Conservation (phyloP, 2,797 vertebrate species). For the Acanthurus lineatus region DNA sequence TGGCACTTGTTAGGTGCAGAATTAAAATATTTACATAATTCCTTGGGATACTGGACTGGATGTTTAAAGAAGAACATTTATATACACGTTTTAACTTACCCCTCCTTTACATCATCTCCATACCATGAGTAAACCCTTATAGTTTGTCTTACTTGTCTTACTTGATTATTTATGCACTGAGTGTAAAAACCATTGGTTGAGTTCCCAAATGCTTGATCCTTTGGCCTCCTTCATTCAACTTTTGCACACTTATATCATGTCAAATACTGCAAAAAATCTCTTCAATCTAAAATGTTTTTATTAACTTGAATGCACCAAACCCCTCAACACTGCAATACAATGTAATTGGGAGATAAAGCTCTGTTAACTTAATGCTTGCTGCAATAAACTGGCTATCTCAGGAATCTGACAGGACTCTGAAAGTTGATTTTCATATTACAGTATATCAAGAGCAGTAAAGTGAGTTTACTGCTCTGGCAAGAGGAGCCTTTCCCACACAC, state of each 20-base stretch:
- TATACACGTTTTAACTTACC: too few relatives aligned
- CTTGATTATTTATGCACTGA: background rate
- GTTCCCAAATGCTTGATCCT: constrained; percentile 8
- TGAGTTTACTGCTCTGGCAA: background rate
- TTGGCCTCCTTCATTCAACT: background rate
- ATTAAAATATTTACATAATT: background rate
- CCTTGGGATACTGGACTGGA: background rate
- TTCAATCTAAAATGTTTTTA: background rate
- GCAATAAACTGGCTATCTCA: background rate
- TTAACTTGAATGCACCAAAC: background rate
- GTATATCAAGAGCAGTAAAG: background rate
- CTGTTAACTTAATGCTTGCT: background rate
- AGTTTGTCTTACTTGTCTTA: background rate
- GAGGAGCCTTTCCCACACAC: constrained; percentile 7
- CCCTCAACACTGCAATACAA: background rate
- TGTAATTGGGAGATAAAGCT: background rate
- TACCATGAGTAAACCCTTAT: background rate
- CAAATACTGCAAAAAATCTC: constrained; percentile 5
- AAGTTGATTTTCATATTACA: constrained; percentile 9
- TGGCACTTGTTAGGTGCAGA: background rate
- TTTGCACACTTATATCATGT: background rate
- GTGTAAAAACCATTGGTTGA: background rate
- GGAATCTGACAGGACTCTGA: constrained; percentile 4
- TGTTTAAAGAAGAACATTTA: background rate
- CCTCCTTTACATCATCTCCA: too few relatives aligned